These are phyloP conservation scores for Neelides sp. DNA, from an alignment of 1,140 invertebrate species.

Conservation along the genomic window DNA sequence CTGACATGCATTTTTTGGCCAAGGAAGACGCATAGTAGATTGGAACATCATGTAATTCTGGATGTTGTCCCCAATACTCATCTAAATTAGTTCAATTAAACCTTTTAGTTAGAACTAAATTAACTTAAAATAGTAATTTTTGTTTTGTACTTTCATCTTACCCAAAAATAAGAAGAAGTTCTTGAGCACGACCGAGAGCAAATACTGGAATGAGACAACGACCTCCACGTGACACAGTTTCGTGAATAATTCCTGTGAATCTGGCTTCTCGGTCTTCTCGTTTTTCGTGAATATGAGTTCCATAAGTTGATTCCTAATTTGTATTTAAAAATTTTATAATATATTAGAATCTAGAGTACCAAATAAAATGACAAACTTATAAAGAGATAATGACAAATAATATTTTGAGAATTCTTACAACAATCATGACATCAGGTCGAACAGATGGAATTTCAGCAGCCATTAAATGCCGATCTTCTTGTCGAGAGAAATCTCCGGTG, in stretches of 20 bases:
- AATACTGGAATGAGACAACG: conserved; percentile 97
- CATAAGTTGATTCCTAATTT: conserved; percentile 88
- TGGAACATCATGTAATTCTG: conserved; percentile 95
- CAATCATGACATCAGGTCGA: conserved; percentile 91
- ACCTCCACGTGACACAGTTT: conserved; percentile 90
- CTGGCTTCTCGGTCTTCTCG: conserved; percentile 87
- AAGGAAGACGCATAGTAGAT: conserved; percentile 99
- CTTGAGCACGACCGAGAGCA: conserved; percentile 93
- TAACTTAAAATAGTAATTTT: conserved; percentile 9
- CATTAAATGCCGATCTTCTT: conserved; percentile 98
- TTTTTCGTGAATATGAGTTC: conserved; percentile 97
- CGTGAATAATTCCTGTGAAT: conserved; percentile 88
- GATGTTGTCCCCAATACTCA: conserved; percentile 96
- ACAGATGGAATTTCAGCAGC: conserved; percentile 95
- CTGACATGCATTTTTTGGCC: conserved; percentile 99
- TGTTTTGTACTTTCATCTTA: conserved; percentile 33
- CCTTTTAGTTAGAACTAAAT: conserved; percentile 33
- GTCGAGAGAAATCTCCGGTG: conserved; percentile 95
- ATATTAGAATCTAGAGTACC: conserved; percentile 17
- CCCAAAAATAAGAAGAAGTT: conserved; percentile 84
- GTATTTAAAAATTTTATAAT: neutral
- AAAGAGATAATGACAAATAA: neutral
- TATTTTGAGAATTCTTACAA: conserved; percentile 41
- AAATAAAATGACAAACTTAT: too few relatives aligned
- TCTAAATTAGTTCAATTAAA: too few relatives aligned